Evolutionary conservation across 2,797 vertebrate species (phyloP).

Genomic region (Fistularia tabacaria): DNA sequence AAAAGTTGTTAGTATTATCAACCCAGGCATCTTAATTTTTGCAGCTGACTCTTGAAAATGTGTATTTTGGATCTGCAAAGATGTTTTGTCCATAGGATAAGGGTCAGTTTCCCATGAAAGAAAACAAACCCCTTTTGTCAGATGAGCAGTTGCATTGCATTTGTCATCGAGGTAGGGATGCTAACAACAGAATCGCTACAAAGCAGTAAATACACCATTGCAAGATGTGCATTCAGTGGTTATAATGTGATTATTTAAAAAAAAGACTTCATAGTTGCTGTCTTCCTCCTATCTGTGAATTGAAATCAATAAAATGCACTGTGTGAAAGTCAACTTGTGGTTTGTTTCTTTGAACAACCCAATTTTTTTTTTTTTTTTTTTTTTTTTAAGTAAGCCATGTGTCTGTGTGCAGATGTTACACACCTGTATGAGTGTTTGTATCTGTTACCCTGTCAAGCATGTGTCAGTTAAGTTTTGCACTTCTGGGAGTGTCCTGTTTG

Average conservation of each 20-base stretch:
- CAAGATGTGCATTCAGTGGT: constrained; percentile 34
- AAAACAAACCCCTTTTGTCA: neutral
- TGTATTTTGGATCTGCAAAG: no score
- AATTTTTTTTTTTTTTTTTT: neutral
- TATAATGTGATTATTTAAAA: constrained; percentile 43
- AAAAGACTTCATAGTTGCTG: constrained; percentile 35
- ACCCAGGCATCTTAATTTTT: no score
- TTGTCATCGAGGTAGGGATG: no score
- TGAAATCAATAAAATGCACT: constrained; percentile 66
- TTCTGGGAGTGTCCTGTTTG: neutral
- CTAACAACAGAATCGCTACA: neutral
- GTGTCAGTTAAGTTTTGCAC: neutral
- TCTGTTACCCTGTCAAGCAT: constrained; percentile 9
- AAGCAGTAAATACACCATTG: constrained; percentile 1
- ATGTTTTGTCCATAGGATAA: no score
- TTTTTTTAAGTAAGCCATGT: constrained; percentile 2
- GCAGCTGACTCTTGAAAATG: no score
- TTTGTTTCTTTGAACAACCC: constrained; percentile 42
- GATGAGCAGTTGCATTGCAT: neutral
- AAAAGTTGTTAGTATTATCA: no score
- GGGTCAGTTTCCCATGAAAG: no score
- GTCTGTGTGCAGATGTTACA: neutral
- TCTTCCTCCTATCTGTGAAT: constrained; percentile 58
- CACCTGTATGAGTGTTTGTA: constrained; percentile 4
- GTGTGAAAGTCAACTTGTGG: constrained; percentile 65